These are phyloP conservation scores for Atta cephalotes DNA, from an alignment of 1,140 invertebrate species.

Conservation along the genomic window DNA sequence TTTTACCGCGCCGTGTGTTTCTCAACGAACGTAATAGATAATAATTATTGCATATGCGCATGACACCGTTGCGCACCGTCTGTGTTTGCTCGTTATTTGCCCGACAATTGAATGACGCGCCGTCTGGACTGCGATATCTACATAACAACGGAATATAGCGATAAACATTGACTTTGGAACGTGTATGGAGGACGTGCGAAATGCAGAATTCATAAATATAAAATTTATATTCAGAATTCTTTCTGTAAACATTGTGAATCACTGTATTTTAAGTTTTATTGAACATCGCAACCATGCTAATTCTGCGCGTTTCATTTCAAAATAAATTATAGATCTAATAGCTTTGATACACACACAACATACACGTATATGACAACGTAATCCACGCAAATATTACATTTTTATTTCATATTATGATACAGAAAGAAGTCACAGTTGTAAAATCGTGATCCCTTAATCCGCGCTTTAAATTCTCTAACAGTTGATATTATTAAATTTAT, in stretches of 20 bases:
- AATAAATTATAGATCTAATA: not conserved
- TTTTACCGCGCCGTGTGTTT: not conserved
- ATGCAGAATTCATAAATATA: conserved; percentile 13
- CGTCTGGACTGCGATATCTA: conserved; percentile 41
- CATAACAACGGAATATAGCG: conserved; percentile 32
- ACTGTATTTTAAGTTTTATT: not conserved
- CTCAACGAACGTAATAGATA: not conserved
- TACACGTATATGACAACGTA: not conserved
- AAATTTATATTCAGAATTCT: conserved; percentile 19
- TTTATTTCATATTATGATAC: not conserved
- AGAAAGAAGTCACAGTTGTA: not conserved
- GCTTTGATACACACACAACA: not conserved
- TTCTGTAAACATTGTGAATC: not conserved
- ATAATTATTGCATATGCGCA: conserved; percentile 14
- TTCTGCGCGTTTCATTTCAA: not conserved
- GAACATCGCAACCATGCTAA: not conserved
- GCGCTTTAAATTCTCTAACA: not conserved
- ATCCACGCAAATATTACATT: not conserved
- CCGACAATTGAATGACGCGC: conserved; percentile 47
- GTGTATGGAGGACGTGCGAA: not conserved
- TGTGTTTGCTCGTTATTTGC: conserved; percentile 37
- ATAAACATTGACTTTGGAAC: conserved; percentile 48
- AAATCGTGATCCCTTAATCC: not conserved
- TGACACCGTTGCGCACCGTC: not conserved
- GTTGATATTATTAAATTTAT: not conserved